Evolutionary conservation across 1,140 invertebrate genomes (phyloP).

Genomic region (Drosophila simulans): DNA sequence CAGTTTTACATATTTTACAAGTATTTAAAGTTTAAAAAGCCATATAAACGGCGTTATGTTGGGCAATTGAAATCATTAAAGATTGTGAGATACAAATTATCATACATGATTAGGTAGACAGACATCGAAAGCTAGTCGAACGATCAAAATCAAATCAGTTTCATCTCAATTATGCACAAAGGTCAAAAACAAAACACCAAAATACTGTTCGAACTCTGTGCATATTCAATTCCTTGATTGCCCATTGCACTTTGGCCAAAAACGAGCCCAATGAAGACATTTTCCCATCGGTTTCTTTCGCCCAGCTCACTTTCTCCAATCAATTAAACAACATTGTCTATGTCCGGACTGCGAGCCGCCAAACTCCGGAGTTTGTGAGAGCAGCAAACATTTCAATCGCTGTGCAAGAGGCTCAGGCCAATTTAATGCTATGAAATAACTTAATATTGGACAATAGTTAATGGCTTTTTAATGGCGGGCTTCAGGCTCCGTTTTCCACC

Average conservation of each 20-base stretch:
- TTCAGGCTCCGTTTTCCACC: constrained; percentile 46
- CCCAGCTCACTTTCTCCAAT: constrained; percentile 74
- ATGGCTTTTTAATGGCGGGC: constrained; percentile 71
- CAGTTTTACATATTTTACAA: too few species aligned
- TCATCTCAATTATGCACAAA: constrained; percentile 1
- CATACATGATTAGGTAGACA: constrained; percentile 5
- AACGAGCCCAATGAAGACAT: constrained; percentile 57
- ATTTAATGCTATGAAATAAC: constrained; percentile 78
- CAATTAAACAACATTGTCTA: constrained; percentile 69
- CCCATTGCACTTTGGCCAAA: constrained; percentile 53
- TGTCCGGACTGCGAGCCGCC: constrained; percentile 16
- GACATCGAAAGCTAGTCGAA: not conserved
- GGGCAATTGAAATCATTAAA: not conserved
- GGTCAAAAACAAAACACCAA: not conserved
- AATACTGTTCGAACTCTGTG: not conserved
- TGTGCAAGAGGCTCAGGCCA: constrained; percentile 42
- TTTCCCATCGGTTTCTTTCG: constrained; percentile 60
- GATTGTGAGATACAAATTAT: constrained; percentile 1
- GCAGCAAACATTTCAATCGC: constrained; percentile 69
- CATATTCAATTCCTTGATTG: constrained; percentile 19
- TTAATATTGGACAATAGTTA: constrained; percentile 80
- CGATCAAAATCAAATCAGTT: not conserved
- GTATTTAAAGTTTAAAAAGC: too few species aligned
- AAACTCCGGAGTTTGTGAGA: constrained; percentile 11
- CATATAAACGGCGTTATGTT: not conserved